Percentiles rank a stretch among this genome's conserved stretches.
Evolutionary conservation across 2,797 vertebrate species (phyloP).

Genomic region (Alosa sapidissima): DNA sequence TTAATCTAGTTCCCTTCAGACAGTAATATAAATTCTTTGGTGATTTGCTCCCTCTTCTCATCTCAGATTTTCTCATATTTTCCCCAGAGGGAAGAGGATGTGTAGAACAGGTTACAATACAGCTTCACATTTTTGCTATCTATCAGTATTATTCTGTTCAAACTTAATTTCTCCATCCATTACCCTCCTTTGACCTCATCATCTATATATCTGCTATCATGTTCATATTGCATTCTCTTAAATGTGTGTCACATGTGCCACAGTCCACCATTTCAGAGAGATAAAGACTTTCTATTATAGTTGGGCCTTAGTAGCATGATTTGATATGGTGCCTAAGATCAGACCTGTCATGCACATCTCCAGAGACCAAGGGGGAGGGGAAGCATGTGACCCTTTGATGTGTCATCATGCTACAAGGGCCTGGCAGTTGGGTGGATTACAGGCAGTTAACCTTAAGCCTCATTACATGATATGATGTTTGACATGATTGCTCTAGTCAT

Average conservation of each 20-base stretch:
- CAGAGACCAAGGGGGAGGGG: background rate
- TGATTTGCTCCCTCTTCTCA: background rate
- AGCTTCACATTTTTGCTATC: background rate
- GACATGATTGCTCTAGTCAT: background rate
- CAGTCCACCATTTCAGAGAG: background rate
- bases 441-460: background rate
- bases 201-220: background rate
- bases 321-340: background rate
- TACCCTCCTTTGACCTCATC: background rate
- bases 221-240: background rate
- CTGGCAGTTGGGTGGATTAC: background rate
- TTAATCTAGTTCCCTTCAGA: background rate
- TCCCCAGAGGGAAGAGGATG: background rate
- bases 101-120: background rate
- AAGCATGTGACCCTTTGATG: background rate
- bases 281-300: background rate
- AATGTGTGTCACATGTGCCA: background rate
- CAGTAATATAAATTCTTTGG: background rate
- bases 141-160: background rate
- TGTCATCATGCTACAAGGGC: background rate
- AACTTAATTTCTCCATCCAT: background rate
- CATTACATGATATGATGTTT: slow-evolving; percentile 14
- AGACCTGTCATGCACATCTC: background rate
- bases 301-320: background rate
- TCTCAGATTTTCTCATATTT: background rate